These are phyloP conservation scores for Eilema depressum DNA, from an alignment of 2,888 invertebrate genomes.

Conservation along the genomic window DNA sequence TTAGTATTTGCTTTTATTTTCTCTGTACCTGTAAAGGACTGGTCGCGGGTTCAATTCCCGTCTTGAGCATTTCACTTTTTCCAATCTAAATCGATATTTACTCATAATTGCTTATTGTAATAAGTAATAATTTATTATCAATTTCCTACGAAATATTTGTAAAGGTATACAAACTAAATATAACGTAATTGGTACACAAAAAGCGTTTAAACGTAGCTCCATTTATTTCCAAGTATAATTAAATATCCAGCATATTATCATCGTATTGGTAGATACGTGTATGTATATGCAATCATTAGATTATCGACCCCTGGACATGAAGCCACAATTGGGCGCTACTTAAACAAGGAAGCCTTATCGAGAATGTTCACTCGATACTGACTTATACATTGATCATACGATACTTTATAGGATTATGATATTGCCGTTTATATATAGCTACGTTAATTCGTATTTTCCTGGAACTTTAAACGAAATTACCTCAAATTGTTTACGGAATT, in stretches of 20 bases:
- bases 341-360: slow-evolving; percentile 77
- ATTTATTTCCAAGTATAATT: slow-evolving; percentile 53
- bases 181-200: slow-evolving; percentile 27
- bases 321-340: slow-evolving; percentile 79
- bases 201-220: slow-evolving; percentile 34
- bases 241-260: slow-evolving; percentile 33
- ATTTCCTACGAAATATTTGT: background rate
- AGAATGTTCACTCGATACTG: slow-evolving; percentile 65
- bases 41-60: too few relatives aligned
- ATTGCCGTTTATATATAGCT: slow-evolving; percentile 12
- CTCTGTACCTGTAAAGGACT: too few relatives aligned
- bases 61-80: too few relatives aligned
- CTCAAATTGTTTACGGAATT: background rate
- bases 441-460: slow-evolving; percentile 7
- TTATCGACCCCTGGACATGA: slow-evolving; percentile 65
- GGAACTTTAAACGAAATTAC: background rate
- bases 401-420: slow-evolving; percentile 51
- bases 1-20: too few relatives aligned
- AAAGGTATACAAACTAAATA: background rate
- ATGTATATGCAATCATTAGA: slow-evolving; percentile 44
- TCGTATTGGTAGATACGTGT: slow-evolving; percentile 18
- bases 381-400: slow-evolving; percentile 63
- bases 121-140: background rate
- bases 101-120: background rate
- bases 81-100: too few relatives aligned